phyloP scores from a whole-genome alignment of 2,113 vertebrate species.

The Carassius auratus region DNA sequence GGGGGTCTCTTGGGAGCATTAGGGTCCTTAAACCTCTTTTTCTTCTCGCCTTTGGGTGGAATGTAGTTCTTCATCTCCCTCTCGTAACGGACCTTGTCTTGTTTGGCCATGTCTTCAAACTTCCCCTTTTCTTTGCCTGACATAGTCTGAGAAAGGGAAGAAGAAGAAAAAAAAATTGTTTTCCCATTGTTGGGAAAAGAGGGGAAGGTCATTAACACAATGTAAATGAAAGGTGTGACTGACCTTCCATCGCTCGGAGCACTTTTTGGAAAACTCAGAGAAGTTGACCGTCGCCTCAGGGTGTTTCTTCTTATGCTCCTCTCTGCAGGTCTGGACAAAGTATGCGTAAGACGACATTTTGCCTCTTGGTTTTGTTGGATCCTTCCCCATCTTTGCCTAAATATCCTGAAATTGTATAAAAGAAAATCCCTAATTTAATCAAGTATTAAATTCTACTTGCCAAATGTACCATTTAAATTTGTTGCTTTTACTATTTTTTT shows the following conservation, averaged over 20 bases:
- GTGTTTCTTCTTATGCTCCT: conserved; percentile 99
- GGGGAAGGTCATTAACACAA: neutral
- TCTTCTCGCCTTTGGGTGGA: conserved; percentile 88
- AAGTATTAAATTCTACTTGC: neutral
- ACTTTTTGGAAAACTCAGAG: conserved; percentile 96
- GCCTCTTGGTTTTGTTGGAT: conserved; percentile 92
- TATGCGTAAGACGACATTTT: conserved; percentile 98
- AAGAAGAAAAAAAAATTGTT: neutral
- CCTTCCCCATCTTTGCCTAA: conserved; percentile 88
- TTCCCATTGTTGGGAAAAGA: neutral
- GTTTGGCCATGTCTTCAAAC: conserved; percentile 95
- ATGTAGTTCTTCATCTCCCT: conserved; percentile 96
- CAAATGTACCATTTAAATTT: neutral
- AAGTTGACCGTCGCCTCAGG: conserved; percentile 95
- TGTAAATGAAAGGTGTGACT: neutral
- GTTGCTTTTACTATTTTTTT: too few species aligned
- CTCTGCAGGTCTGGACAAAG: conserved; percentile 95
- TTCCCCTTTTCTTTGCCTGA: conserved; percentile 95
- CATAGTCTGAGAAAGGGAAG: conserved; percentile 82
- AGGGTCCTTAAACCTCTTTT: conserved; percentile 97
- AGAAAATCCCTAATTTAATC: neutral
- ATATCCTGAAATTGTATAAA: conserved; percentile 3
- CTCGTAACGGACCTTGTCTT: conserved; percentile 95
- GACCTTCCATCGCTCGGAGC: conserved; percentile 98
- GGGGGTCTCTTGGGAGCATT: conserved; percentile 99